Evolutionary conservation across 2,797 vertebrate species (phyloP).

Genomic region (Melanotaenia boesemani): DNA sequence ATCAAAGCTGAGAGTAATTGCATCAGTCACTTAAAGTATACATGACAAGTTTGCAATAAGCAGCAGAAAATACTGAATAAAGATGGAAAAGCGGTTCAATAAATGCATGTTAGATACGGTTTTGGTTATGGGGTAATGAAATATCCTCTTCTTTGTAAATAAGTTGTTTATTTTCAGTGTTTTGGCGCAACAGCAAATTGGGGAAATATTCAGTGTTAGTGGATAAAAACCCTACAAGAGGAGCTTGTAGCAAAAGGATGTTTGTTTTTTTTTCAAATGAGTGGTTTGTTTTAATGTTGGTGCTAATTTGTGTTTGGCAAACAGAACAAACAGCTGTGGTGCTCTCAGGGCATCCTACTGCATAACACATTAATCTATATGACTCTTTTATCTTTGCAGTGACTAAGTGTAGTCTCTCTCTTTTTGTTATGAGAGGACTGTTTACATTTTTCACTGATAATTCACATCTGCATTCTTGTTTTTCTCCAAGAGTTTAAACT

Average conservation of each 20-base stretch:
- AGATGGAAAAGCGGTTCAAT: neutral
- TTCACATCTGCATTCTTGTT: conserved; percentile 7
- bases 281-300: conserved; percentile 11
- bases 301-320: conserved; percentile 34
- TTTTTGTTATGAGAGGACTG: neutral
- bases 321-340: conserved; percentile 18
- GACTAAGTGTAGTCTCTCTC: conserved; percentile 1
- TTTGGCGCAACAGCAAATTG: neutral
- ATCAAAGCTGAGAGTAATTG: conserved; percentile 23
- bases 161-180: neutral
- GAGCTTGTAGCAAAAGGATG: conserved; percentile 11
- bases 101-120: neutral
- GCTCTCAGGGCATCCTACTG: conserved; percentile 17
- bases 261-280: conserved; percentile 8
- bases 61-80: neutral
- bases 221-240: neutral
- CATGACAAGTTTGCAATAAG: neutral
- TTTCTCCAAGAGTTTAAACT: neutral
- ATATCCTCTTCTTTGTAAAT: neutral
- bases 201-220: conserved; percentile 12
- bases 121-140: neutral
- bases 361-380: conserved; percentile 15
- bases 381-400: conserved; percentile 38
- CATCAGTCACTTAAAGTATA: neutral
- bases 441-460: neutral